Base-by-base conservation (phyloP, 2,888 invertebrate genomes). In the Empis livida region DNA sequence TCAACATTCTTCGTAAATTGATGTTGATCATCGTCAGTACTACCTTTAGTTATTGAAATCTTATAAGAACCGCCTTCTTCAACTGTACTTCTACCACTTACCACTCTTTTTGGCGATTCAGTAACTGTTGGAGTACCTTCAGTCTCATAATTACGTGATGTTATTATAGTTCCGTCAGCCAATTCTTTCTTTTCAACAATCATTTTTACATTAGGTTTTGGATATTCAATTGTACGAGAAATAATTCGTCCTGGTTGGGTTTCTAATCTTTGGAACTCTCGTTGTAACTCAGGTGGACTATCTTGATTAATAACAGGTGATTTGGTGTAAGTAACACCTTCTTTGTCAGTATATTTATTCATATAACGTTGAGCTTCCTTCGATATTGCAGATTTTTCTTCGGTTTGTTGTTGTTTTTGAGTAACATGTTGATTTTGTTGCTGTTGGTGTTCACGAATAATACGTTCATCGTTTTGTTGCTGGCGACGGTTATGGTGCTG, bases 71-170 rank as follows among this genome's bases (percentile, higher is more conserved):
- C 39, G 17, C 17, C 10, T 17, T 39, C 9, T 11, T 16, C 10
- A 11, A 16, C 17, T 17, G 17, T 17, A n/a, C 20, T 11, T 27
- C 14, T 41, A 14, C 27, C 41, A 2, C 14, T n/a, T 9, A 27
- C n/a, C 10, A 27, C 20, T 27, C 52, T 52, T 42, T 53, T 54
- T 35, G 56, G 48, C 3, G 46, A 43, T 14, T 58, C 58, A 37
- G 51, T 45, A 10, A 52, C 42, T 1, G 62, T 59, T 13, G 51
- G 46, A 10, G 55, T 10, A 47, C 65, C 66, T 54, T 67, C 71
- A 32, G 79, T 79, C 60, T 82, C 82, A 35, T 79, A 77, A 40
- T 76, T 74, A 16, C 80, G 81, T 50, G 79, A 81, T n/a, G 80
- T 82, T 1, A 82, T 76, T 39, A 74, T 74, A 2, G 78, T 78